Evolutionary conservation across 2,888 invertebrate genomes (phyloP).

Genomic region (Drosophila affinis): DNA sequence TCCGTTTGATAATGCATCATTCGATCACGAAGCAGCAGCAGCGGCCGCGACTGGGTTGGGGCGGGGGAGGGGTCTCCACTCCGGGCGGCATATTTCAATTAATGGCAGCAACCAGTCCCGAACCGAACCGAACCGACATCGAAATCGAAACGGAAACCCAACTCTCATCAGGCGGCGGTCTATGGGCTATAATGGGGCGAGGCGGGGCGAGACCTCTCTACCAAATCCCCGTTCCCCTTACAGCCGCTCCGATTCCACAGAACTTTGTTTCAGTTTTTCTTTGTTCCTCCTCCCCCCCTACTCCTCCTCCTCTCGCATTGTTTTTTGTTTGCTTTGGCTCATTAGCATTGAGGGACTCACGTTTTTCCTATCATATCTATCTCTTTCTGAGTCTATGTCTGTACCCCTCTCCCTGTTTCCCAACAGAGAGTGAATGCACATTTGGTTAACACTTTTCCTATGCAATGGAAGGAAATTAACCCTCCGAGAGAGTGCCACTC

Average conservation of each 20-base stretch:
- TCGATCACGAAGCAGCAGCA: slow-evolving; percentile 26
- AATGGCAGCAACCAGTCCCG: slow-evolving; percentile 14
- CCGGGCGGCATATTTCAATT: slow-evolving; percentile 39
- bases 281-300: background rate
- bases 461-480: slow-evolving; percentile 31
- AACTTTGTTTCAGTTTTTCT: slow-evolving; percentile 25
- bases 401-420: background rate
- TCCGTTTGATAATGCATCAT: slow-evolving; percentile 41
- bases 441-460: slow-evolving; percentile 34
- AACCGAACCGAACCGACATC: slow-evolving; percentile 1
- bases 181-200: background rate
- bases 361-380: slow-evolving; percentile 34
- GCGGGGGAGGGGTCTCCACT: background rate
- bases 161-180: background rate
- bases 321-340: slow-evolving; percentile 40
- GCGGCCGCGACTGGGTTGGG: background rate
- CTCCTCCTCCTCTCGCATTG: slow-evolving; percentile 6
- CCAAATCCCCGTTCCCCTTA: background rate
- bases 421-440: background rate
- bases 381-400: background rate
- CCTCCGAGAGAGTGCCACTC: slow-evolving; percentile 28
- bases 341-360: slow-evolving; percentile 59
- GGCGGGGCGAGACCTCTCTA: slow-evolving; percentile 18
- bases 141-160: slow-evolving; percentile 1
- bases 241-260: slow-evolving; percentile 4